phyloP scores from a whole-genome alignment of 2,113 vertebrate genomes.

The Phainopepla nitens region DNA sequence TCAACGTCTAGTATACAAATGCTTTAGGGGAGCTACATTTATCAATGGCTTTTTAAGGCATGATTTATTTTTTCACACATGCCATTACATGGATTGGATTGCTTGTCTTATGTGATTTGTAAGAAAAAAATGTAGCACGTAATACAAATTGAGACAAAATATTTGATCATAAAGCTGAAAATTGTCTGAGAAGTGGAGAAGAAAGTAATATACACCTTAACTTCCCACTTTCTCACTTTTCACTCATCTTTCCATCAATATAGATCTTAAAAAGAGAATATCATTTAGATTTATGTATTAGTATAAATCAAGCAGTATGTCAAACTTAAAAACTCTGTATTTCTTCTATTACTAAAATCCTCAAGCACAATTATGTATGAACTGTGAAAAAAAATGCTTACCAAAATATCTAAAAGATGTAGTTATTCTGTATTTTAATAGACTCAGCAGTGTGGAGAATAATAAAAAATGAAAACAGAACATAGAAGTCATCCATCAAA shows the following conservation, averaged over 20 bases:
- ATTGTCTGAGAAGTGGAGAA: background rate
- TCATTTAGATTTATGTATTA: background rate
- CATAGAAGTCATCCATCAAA: background rate
- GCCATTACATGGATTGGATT: background rate
- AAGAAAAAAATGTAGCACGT: background rate
- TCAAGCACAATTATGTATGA: background rate
- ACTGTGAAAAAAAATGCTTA: background rate
- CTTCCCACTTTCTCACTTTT: background rate
- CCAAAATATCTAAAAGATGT: background rate
- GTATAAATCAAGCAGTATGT: background rate
- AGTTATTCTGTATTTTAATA: background rate
- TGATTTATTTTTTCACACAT: background rate
- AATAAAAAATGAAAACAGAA: background rate
- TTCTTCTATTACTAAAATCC: background rate
- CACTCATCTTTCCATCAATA: background rate
- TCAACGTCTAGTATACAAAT: background rate
- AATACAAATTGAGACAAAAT: background rate
- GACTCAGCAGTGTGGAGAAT: background rate
- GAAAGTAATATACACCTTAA: background rate
- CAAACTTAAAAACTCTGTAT: background rate
- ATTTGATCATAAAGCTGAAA: background rate
- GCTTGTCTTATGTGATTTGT: background rate
- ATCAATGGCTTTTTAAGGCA: background rate
- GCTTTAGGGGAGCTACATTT: background rate
- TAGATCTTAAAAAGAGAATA: background rate